Base-by-base conservation (phyloP, 1,140 invertebrate genomes). In the Reticulitermes speratus region DNA sequence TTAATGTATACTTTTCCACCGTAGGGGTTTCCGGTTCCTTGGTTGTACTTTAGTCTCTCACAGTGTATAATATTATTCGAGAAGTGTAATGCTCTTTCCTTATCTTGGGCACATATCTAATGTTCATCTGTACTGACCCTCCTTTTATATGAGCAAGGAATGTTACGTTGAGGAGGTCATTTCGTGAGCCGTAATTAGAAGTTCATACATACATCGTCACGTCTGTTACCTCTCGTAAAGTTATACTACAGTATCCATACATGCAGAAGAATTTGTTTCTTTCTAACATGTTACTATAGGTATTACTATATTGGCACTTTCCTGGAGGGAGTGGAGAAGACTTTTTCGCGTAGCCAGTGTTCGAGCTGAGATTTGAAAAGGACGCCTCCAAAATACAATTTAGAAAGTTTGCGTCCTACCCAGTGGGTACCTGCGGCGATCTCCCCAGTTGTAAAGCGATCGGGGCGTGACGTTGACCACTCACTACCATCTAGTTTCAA, bases 171-270 rank as follows among this genome's bases (percentile, higher is more conserved):
- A 75, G 25, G 65, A 75, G 65, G 65, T 75, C 65, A 75, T 75
- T 75, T 75, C 65, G 65, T 75, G 65, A 25, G 65, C 65, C n/a
- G 65, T 75, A 75, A 75, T 75, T 75, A 75, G 65, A 75, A 75
- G 25, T 25, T 75, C n/a, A 75, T 75, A 75, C 65, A 16, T 75
- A 75, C n/a, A 30, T 75, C 65, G 65, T 25, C n/a, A 30, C 14
- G 25, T 75, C 65, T 75, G n/a, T 75, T 75, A 75, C 25, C 52
- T 55, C 52, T 19, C 19, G 52, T 55, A 21, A 55, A 75, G 0
- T 6, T 75, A 30, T 75, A 75, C 65, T 75, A 25, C 9, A 30
- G 65, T 30, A 75, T 30, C 25, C 65, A 75, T 75, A 75, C 14
- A 30, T 75, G 65, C 65, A 75, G 65, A 30, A 55, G 19, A 19